Conservation (phyloP, 2,888 invertebrate species). For the Dromius quadrimaculatus region DNA sequence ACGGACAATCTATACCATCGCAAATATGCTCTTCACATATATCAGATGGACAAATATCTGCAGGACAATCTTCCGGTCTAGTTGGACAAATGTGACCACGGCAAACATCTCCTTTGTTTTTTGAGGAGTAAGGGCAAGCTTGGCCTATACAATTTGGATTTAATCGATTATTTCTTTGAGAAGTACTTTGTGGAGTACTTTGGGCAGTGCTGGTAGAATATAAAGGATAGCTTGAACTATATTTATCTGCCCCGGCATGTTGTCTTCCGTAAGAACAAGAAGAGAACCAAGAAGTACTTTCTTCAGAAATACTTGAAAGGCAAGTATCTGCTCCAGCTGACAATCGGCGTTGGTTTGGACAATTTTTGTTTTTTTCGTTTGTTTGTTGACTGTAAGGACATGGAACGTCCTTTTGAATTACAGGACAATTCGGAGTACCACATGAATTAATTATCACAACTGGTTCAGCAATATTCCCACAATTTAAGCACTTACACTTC, state of each 20-base stretch:
- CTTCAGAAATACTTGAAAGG: too few relatives aligned
- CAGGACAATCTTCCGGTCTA: not conserved
- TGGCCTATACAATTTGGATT: not conserved
- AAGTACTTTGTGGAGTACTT: not conserved
- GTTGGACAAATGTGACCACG: not conserved
- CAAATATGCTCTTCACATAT: too few relatives aligned
- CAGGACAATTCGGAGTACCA: constrained; percentile 27
- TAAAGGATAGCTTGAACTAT: not conserved
- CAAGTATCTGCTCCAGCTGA: not conserved
- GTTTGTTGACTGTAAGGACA: constrained; percentile 2
- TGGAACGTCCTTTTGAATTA: not conserved
- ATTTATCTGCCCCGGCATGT: constrained; percentile 8
- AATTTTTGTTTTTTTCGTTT: not conserved
- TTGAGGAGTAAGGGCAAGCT: not conserved
- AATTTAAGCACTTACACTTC: too few relatives aligned
- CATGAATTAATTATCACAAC: too few relatives aligned
- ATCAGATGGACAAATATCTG: not conserved
- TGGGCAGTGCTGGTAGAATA: not conserved
- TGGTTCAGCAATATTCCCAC: too few relatives aligned
- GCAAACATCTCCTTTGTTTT: not conserved
- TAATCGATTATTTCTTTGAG: not conserved
- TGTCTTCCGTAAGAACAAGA: constrained; percentile 3
- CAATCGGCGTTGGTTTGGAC: not conserved
- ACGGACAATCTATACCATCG: too few relatives aligned
- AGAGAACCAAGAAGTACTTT: too few relatives aligned